These are phyloP conservation scores for Eupithecia vulgata DNA, from an alignment of 2,888 invertebrate species.

Conservation along the genomic window DNA sequence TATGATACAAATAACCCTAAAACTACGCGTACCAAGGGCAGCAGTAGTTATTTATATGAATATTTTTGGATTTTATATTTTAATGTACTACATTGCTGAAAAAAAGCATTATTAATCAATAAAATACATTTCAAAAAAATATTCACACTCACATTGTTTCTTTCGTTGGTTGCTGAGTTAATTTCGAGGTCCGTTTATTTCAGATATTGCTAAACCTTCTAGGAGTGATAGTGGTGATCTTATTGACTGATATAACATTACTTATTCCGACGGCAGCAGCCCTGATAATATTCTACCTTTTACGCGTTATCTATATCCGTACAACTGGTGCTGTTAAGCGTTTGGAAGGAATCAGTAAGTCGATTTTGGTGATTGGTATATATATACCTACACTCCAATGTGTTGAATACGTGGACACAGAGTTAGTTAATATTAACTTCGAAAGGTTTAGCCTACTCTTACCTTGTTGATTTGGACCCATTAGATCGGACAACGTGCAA, in stretches of 20 bases:
- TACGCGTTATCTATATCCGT: slow-evolving; percentile 86
- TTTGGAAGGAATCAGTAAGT: slow-evolving; percentile 87
- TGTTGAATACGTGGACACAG: not conserved
- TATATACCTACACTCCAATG: not conserved
- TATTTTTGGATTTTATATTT: too few species aligned
- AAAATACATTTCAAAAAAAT: too few species aligned
- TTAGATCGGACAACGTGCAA: too few species aligned
- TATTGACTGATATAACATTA: slow-evolving; percentile 82
- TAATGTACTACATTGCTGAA: too few species aligned
- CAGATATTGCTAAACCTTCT: slow-evolving; percentile 90
- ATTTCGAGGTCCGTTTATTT: slow-evolving; percentile 42
- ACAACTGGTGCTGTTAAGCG: slow-evolving; percentile 89
- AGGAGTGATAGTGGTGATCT: slow-evolving; percentile 91
- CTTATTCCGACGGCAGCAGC: slow-evolving; percentile 82
- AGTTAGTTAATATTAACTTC: too few species aligned
- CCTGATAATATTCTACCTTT: slow-evolving; percentile 84
- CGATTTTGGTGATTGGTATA: not conserved
- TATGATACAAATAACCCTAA: too few species aligned
- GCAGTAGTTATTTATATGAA: too few species aligned
- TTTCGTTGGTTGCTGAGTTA: too few species aligned
- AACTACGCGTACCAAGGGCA: too few species aligned
- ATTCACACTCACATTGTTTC: too few species aligned
- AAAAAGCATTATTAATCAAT: too few species aligned
- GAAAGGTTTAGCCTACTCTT: not conserved
- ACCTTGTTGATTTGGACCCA: not conserved